Percentiles rank a stretch among this genome's conserved stretches.
These are phyloP conservation scores for Pelobates fuscus DNA, from an alignment of 2,113 vertebrate species.

Conservation along the genomic window DNA sequence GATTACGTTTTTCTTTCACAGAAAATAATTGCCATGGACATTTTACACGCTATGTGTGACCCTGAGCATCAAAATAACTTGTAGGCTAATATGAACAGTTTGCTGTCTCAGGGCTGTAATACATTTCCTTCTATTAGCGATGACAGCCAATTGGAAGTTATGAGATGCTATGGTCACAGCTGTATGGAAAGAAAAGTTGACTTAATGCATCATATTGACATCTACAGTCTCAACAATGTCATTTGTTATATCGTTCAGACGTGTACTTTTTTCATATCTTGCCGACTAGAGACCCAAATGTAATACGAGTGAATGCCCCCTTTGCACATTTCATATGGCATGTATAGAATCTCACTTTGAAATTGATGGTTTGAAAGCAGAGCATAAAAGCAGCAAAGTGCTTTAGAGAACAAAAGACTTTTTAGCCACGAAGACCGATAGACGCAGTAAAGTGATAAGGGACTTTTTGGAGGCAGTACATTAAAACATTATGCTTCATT, in stretches of 20 bases:
- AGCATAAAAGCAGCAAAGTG: not conserved
- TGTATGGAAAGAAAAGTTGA: constrained; percentile 27
- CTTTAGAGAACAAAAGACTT: not conserved
- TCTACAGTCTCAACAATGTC: constrained; percentile 39
- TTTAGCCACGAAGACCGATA: not conserved
- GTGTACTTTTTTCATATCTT: constrained; percentile 38
- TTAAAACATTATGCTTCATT: not conserved
- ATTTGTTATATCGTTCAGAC: constrained; percentile 49
- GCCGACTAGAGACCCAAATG: constrained; percentile 30
- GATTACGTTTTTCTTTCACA: constrained; percentile 32
- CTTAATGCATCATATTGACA: constrained; percentile 46
- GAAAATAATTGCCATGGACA: constrained; percentile 37
- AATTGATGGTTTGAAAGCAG: not conserved
- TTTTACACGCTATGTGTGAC: not conserved
- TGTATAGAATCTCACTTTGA: constrained; percentile 28
- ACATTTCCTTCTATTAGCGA: constrained; percentile 46
- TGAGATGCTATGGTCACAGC: constrained; percentile 37
- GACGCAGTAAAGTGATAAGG: not conserved
- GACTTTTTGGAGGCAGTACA: not conserved
- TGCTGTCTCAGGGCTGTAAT: constrained; percentile 19
- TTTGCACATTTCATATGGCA: constrained; percentile 25
- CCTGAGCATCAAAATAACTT: constrained; percentile 30
- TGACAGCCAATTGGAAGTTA: constrained; percentile 32
- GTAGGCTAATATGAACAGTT: constrained; percentile 40
- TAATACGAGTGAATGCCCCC: constrained; percentile 24